Conservation (phyloP, 1,140 invertebrate genomes). For the Rhopalosiphum maidis region DNA sequence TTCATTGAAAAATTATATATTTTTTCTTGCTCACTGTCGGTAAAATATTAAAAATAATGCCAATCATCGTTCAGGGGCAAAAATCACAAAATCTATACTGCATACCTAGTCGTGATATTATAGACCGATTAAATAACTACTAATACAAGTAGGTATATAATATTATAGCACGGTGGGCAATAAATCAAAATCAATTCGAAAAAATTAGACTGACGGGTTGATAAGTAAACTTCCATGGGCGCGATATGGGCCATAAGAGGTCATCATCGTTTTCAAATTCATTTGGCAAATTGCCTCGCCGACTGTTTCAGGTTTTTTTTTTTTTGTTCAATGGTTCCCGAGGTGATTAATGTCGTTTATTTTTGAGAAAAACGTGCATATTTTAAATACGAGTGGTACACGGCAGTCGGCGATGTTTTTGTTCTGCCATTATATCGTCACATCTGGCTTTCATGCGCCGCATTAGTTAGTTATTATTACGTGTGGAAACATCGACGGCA, state of each 20-base stretch:
- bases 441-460: neutral
- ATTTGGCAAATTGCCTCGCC: constrained; percentile 35
- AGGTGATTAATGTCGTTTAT: constrained; percentile 28
- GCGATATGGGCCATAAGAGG: constrained; percentile 20
- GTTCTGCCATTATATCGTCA: neutral
- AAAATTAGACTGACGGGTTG: neutral
- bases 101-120: neutral
- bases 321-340: no score
- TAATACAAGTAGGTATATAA: neutral
- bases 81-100: neutral
- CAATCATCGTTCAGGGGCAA: neutral
- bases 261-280: constrained; percentile 35
- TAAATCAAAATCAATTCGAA: constrained; percentile 27
- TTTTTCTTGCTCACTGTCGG: neutral
- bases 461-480: neutral
- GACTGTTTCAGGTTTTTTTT: neutral
- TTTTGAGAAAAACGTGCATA: neutral
- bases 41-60: neutral
- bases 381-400: neutral
- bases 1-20: neutral
- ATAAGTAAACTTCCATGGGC: neutral
- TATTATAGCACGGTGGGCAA: neutral
- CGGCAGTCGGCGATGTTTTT: neutral
- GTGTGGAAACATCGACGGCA: neutral
- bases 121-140: neutral